Conservation (phyloP, 2,888 invertebrate species). For the Sinelater perroti region DNA sequence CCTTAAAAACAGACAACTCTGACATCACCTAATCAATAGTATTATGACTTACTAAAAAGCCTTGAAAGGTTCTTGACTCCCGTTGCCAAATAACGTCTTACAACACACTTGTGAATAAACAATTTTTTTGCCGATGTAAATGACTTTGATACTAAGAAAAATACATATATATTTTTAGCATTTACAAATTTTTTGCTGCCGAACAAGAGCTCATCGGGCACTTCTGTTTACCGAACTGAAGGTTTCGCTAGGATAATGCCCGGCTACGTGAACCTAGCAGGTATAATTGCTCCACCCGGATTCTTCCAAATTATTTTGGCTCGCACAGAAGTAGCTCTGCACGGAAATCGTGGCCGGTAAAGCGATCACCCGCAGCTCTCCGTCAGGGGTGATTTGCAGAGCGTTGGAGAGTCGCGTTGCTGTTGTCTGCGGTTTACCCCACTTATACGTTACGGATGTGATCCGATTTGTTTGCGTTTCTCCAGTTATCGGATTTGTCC, state of each 20-base stretch:
- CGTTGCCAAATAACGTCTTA: constrained; percentile 28
- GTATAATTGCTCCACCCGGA: constrained; percentile 50
- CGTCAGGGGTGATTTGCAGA: constrained; percentile 65
- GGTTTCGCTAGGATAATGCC: not conserved
- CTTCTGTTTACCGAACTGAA: constrained; percentile 7
- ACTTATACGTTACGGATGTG: constrained; percentile 49
- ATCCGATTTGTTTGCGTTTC: constrained; percentile 66
- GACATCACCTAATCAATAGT: constrained; percentile 33
- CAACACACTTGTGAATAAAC: constrained; percentile 31
- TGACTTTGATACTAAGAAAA: constrained; percentile 27
- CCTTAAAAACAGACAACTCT: constrained; percentile 25
- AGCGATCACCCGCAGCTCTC: constrained; percentile 66
- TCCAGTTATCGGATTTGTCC: constrained; percentile 72
- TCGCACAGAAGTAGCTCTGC: constrained; percentile 65
- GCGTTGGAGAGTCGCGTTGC: constrained; percentile 62
- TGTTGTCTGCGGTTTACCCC: constrained; percentile 52
- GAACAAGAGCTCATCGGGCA: constrained; percentile 7
- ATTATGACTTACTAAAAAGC: constrained; percentile 30
- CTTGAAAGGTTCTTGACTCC: constrained; percentile 33
- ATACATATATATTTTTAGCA: constrained; percentile 23
- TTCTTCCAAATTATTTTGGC: constrained; percentile 64
- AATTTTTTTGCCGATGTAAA: constrained; percentile 30
- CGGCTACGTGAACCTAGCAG: constrained; percentile 38
- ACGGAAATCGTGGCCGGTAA: constrained; percentile 65
- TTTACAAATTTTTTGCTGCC: constrained; percentile 22